Evolutionary conservation across 2,888 invertebrate genomes (phyloP).

Genomic region (Prosopocoilus inquinatus): DNA sequence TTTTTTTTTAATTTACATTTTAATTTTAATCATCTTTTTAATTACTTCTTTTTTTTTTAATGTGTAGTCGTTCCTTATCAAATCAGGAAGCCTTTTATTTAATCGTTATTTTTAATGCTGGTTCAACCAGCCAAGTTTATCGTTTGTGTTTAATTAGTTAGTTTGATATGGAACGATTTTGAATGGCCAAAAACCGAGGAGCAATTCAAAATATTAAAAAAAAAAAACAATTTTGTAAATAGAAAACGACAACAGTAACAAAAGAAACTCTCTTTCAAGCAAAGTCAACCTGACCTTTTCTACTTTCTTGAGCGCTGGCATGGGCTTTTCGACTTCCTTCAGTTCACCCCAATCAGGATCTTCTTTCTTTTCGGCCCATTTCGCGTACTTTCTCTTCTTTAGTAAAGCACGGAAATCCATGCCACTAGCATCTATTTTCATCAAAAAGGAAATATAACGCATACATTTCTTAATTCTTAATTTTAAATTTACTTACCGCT

Average conservation of each 20-base stretch:
- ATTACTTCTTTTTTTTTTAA: not conserved
- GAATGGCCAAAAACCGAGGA: constrained; percentile 15
- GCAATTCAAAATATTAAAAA: constrained; percentile 14
- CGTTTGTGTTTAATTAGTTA: no score
- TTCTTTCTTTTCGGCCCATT: constrained; percentile 88
- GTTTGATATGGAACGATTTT: constrained; percentile 44
- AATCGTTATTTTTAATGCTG: no score
- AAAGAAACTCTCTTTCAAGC: constrained; percentile 5
- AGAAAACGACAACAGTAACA: constrained; percentile 14
- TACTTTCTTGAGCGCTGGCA: constrained; percentile 86
- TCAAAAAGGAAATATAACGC: not conserved
- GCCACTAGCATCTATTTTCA: constrained; percentile 81
- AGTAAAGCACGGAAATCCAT: constrained; percentile 99
- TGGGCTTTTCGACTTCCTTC: constrained; percentile 86
- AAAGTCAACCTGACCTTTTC: constrained; percentile 73
- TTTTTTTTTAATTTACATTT: not conserved
- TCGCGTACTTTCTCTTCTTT: constrained; percentile 92
- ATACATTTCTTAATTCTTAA: not conserved
- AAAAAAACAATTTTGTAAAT: constrained; percentile 18
- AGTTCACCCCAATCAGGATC: constrained; percentile 93
- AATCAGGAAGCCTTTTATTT: constrained; percentile 46
- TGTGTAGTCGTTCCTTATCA: constrained; percentile 39
- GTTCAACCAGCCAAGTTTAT: no score
- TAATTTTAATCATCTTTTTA: constrained; percentile 2
- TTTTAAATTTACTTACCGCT: constrained; percentile 65